Conservation (phyloP, 2,797 vertebrate genomes). For the Gouania willdenowi region DNA sequence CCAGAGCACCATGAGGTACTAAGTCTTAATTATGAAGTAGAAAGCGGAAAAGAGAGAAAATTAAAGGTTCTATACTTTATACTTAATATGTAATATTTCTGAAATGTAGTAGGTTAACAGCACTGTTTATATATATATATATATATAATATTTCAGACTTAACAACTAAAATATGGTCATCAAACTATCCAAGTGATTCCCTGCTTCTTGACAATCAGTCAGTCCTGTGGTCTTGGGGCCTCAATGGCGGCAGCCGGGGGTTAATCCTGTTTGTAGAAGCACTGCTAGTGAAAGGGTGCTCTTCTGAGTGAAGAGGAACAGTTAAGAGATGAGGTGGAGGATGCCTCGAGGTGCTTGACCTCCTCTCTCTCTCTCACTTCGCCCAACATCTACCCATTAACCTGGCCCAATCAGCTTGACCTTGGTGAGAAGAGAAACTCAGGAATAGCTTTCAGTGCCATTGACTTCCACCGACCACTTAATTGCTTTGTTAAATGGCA, state of each 20-base stretch:
- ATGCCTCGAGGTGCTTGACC: conserved; percentile 74
- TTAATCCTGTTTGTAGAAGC: conserved; percentile 70
- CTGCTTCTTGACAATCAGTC: no score
- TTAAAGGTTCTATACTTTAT: no score
- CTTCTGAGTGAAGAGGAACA: conserved; percentile 68
- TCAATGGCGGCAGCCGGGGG: conserved; percentile 48
- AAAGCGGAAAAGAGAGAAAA: no score
- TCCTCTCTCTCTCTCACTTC: conserved; percentile 65
- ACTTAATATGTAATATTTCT: no score
- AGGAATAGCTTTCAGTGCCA: conserved; percentile 59
- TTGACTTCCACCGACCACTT: conserved; percentile 67
- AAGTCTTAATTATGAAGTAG: no score
- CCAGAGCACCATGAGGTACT: no score
- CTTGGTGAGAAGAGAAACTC: conserved; percentile 67
- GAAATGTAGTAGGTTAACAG: no score
- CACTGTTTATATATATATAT: no score
- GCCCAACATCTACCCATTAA: conserved; percentile 76
- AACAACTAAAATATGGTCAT: no score
- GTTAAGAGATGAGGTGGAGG: conserved; percentile 72
- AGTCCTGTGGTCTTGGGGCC: conserved; percentile 6
- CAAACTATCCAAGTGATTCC: no score
- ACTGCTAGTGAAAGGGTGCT: conserved; percentile 57
- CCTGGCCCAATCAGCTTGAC: conserved; percentile 80
- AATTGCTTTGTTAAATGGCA: conserved; percentile 65
- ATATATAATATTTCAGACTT: no score